Conservation (phyloP, 1,140 invertebrate genomes). For the Scaptomyza pallida region DNA sequence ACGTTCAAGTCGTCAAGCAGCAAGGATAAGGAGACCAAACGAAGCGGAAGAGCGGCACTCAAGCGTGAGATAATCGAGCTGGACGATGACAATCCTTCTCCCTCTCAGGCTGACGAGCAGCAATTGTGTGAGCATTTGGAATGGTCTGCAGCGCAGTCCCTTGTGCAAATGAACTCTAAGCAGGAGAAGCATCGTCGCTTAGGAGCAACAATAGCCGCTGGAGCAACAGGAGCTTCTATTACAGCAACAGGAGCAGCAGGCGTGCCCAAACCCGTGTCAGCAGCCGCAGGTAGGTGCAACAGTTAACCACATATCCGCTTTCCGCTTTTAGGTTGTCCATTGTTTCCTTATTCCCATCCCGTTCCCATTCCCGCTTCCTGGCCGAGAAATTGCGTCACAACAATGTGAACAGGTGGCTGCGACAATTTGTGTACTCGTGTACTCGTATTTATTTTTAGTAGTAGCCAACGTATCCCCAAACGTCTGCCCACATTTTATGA, state of each 20-base stretch:
- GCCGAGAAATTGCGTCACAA: conserved; percentile 71
- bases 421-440: conserved; percentile 78
- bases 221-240: conserved; percentile 1
- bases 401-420: conserved; percentile 81
- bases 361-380: conserved; percentile 1
- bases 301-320: conserved; percentile 58
- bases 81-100: conserved; percentile 28
- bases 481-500: conserved; percentile 59
- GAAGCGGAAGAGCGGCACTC: conserved; percentile 50
- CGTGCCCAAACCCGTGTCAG: conserved; percentile 31
- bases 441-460: conserved; percentile 78
- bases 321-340: conserved; percentile 40
- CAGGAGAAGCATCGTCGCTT: conserved; percentile 71
- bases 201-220: conserved; percentile 21
- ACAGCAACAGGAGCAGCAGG: conserved; percentile 17
- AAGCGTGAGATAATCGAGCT: conserved; percentile 72
- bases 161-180: conserved; percentile 82
- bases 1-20: conserved; percentile 39
- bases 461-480: conserved; percentile 18
- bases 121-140: conserved; percentile 68
- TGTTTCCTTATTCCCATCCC: background rate
- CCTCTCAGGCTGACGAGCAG: conserved; percentile 33
- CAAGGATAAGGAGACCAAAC: conserved; percentile 48
- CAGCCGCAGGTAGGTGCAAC: conserved; percentile 66
- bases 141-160: conserved; percentile 80